Percentiles rank a stretch among this genome's conserved stretches.
Conservation (phyloP, 2,113 vertebrate species). For the Pseudorectes ferrugineus region DNA sequence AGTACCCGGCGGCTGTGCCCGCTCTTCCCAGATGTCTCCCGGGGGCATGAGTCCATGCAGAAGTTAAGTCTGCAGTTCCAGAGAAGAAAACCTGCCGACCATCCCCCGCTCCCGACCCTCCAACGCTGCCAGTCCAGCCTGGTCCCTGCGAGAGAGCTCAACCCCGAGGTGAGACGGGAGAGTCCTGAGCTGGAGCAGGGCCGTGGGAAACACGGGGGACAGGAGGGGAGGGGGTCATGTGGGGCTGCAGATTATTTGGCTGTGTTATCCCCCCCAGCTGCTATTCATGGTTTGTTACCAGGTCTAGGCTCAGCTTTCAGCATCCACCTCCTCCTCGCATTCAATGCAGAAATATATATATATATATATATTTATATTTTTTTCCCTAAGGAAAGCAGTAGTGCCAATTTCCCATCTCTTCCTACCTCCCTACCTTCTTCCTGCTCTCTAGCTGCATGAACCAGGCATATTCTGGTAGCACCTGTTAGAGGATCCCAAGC, state of each 20-base stretch:
- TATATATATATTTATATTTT: not conserved
- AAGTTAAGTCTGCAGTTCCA: slow-evolving; percentile 49
- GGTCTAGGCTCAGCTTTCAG: not conserved
- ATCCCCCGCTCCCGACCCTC: not conserved
- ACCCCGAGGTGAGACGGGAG: not conserved
- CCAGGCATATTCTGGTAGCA: not conserved
- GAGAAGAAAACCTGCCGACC: not conserved
- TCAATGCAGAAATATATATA: not conserved
- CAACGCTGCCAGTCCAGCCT: not conserved
- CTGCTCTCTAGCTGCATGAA: not conserved
- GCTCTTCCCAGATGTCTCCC: not conserved
- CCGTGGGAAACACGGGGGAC: not conserved
- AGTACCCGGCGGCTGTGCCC: slow-evolving; percentile 27
- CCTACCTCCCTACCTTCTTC: not conserved
- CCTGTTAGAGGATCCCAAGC: not conserved
- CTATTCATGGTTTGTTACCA: not conserved
- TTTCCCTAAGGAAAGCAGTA: not conserved
- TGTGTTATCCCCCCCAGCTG: not conserved
- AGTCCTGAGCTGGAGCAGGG: not conserved
- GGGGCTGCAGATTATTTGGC: not conserved
- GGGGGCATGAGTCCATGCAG: not conserved
- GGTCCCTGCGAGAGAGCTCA: not conserved
- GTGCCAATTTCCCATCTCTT: not conserved
- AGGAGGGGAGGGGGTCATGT: not conserved
- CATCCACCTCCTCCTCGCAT: not conserved